Base-by-base conservation (phyloP, 2,113 vertebrate genomes). In the Thunnus thynnus region DNA sequence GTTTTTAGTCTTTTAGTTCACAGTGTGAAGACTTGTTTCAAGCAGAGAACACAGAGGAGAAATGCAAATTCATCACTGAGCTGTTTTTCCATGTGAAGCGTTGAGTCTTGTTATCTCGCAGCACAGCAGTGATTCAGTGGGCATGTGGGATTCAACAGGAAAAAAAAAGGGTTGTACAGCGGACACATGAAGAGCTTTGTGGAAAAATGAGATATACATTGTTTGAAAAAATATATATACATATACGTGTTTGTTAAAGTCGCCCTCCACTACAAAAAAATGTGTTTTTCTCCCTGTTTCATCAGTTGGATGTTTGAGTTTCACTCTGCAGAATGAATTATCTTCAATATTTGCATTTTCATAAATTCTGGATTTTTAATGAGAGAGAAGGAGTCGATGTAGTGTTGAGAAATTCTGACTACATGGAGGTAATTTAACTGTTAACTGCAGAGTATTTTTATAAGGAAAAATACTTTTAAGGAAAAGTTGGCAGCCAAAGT, bases 21-120 rank as follows among this genome's bases (percentile, higher is more conserved):
- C 48, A 73, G 56, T 79, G 56, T 54, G 12, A 66, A 30, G 64
- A 44, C 13, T 41, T 0, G 17, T 61, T 52, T 68, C 47, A 70
- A 65, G 66, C 73, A 32, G 68, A 20, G 60, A 71, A 52, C 67
- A 63, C 60, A 47, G 54, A 72, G 16, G 22, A 78, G 73, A 41
- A 54, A 61, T 48, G 27, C 18, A 27, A 25, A 64, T 65, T 83
- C 36, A 58, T 73, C 12, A 6, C 50, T 41, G 66, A 61, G 36
- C 32, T 50, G 25, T 30, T 81, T 70, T 1, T 3, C 44, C 3
- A 36, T 57, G 62, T 50, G 50, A 68, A 20, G 61, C 17, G 0
- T 7, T 25, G 56, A 61, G 68, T 64, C 32, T 69, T 56, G 73
- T 89, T 88, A 72, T 83, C 50, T 78, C 12, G 1, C 54, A 48